Evolutionary conservation across 2,113 vertebrate species (phyloP).

Genomic region (Python bivittatus): DNA sequence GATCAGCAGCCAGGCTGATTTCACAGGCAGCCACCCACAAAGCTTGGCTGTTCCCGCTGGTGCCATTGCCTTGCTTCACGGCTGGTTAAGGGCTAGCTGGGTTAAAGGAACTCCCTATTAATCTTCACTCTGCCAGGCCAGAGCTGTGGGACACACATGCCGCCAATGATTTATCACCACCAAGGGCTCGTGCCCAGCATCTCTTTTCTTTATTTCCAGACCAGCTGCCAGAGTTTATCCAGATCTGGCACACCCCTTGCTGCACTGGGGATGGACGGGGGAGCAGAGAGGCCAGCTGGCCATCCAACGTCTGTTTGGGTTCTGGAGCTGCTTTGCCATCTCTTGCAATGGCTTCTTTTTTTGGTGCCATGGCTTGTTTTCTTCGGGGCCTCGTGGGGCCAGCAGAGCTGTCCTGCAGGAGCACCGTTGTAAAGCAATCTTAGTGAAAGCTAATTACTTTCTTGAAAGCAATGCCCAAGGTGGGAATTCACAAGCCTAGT

Average conservation of each 20-base stretch:
- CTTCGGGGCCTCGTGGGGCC: neutral
- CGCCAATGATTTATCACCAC: conserved; percentile 51
- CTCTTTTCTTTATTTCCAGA: neutral
- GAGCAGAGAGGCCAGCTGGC: neutral
- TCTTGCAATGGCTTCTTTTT: rapidly evolving
- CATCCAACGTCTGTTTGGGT: rapidly evolving
- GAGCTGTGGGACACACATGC: conserved; percentile 42
- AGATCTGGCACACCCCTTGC: rapidly evolving
- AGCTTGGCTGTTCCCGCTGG: conserved; percentile 41
- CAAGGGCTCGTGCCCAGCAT: conserved; percentile 9
- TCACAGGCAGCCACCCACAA: conserved; percentile 58
- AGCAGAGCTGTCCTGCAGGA: neutral
- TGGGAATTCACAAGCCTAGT: neutral
- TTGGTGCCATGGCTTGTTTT: rapidly evolving
- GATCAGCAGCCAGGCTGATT: conserved; percentile 27
- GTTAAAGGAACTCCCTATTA: conserved; percentile 62
- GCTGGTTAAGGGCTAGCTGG: conserved; percentile 62
- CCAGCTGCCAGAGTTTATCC: conserved; percentile 45
- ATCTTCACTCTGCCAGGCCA: conserved; percentile 36
- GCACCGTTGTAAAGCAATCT: neutral
- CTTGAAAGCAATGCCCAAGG: neutral
- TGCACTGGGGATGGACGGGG: neutral
- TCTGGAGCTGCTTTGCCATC: no score
- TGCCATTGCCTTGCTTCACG: conserved; percentile 49
- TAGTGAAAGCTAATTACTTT: neutral